A percentile compares a stretch with the other conserved stretches of the same genome.
phyloP scores from a whole-genome alignment of 2,113 vertebrate species.

The Gymnarchus niloticus region DNA sequence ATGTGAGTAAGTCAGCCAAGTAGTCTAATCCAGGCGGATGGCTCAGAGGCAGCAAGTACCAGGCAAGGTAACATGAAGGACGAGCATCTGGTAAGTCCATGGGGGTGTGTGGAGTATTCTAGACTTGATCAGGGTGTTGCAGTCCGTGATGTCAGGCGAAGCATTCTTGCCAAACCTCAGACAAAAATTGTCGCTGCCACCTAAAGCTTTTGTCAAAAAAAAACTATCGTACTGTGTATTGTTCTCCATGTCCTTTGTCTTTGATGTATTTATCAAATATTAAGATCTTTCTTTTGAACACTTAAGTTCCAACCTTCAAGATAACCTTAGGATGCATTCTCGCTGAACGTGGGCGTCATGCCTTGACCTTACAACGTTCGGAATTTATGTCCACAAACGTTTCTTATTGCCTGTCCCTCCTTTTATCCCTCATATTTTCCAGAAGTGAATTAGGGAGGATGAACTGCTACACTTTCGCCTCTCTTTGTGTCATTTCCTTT shows the following conservation, averaged over 20 bases:
- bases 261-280: background rate
- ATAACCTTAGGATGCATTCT: background rate
- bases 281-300: background rate
- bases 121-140: background rate
- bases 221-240: no score
- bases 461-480: background rate
- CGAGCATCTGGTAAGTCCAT: background rate
- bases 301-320: background rate
- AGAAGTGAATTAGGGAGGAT: background rate
- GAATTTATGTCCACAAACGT: background rate
- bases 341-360: background rate
- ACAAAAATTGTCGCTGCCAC: background rate
- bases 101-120: background rate
- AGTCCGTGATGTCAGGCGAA: background rate
- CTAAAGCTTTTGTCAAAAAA: background rate
- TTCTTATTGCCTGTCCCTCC: background rate
- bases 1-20: background rate
- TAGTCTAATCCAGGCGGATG: background rate
- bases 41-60: background rate
- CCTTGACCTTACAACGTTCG: background rate
- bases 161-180: background rate
- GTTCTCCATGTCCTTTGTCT: background rate
- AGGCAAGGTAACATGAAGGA: conserved; percentile 7
- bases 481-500: conserved; percentile 32
- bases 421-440: background rate